Base-by-base conservation (phyloP, 2,113 vertebrate species). In the Cyprinodon tularosa region DNA sequence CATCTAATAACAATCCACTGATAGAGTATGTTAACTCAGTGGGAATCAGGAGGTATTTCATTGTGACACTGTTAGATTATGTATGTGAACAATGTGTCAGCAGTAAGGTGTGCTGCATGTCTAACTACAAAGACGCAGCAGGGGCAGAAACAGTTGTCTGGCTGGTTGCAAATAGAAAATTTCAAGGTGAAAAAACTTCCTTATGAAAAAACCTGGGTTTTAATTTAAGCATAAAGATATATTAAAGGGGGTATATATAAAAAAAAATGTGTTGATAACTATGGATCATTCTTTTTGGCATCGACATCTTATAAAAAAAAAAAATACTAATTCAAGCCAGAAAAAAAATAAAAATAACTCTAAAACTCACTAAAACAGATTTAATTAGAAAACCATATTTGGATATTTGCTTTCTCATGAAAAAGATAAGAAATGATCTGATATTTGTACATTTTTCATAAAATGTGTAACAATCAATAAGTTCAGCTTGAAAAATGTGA, bases 11-110 rank as follows among this genome's bases (percentile, higher is more conserved):
- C 59, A 48, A 53, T 45, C 29, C 64, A 60, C 64, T 69, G 57
- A 40, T 65, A 76, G 71, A 61, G 48, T 11, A 1, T 61, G 50
- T 81, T 11, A 37, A 70, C 68, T 87, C 74, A 61, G 72, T 45
- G 59, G 57, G 79, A 39, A 40, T 67, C 50, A 57, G 67, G 50
- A 59, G 36, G 74, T 11, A 45, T 47, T 6, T 53, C 11, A 15
- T 12, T 64, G 37, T 10, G 73, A 67, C 47, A 53, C n/a, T 48
- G 62, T 42, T 65, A 40, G 64, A 75, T n/a, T n/a, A 29, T 3
- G 11, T 72, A 66, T 61, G 20, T 50, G 44, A 84, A 74, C 47
- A 12, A 20, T 72, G 64, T 45, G 44, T 78, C 57, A 68, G 66
- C 60, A 53, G n/a, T 62, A 36, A 20, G 29, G 8, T 60, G 38